Evolutionary conservation across 2,888 invertebrate species (phyloP), one percentile per base, ranked within the genome.

Genomic region (Barypeithes pellucidus): DNA sequence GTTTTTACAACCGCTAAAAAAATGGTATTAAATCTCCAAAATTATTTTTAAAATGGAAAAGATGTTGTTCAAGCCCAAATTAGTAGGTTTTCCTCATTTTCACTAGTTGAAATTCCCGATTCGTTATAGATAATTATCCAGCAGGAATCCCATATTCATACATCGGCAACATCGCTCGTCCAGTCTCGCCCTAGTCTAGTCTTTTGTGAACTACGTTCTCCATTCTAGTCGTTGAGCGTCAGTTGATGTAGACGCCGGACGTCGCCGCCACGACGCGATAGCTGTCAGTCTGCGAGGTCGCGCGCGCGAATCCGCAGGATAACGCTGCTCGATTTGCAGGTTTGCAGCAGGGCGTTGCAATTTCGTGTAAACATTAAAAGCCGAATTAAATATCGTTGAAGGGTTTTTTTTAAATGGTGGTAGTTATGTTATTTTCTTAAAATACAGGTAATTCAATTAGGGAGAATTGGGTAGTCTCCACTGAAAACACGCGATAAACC

Each of bases 111-210:
- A n/a, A n/a, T n/a, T n/a, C n/a, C n/a, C n/a, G n/a, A n/a, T n/a
- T n/a, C n/a, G n/a, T n/a, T n/a, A n/a, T n/a, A n/a, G n/a, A n/a
- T n/a, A n/a, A n/a, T n/a, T n/a, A 29, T 29, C 24, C 61, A n/a
- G 20, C 14, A 41, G 41, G 41, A 29, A 24, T 3, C 5, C 3
- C 24, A 24, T 5, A 24, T 24, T 5, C 16, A 16, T 16, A 29
- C 0, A 62, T n/a, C 47, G 62, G 62, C 62, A 62, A 62, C 62
- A 24, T 0, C 14, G 62, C 29, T 4, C 33, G 16, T 16, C 24
- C 63, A 60, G 66, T 67, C 72, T 66, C 66, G 57, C 60, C 52
- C 67, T 60, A 59, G 72, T 72, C 66, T 72, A 67, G 72, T 22
- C 71, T 41, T 39, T 47, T 9, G 33, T 33, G 33, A 57, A 57